Conservation (phyloP, 37 sponge, comb jelly and placozoan genomes). For the Geodia barretti region DNA sequence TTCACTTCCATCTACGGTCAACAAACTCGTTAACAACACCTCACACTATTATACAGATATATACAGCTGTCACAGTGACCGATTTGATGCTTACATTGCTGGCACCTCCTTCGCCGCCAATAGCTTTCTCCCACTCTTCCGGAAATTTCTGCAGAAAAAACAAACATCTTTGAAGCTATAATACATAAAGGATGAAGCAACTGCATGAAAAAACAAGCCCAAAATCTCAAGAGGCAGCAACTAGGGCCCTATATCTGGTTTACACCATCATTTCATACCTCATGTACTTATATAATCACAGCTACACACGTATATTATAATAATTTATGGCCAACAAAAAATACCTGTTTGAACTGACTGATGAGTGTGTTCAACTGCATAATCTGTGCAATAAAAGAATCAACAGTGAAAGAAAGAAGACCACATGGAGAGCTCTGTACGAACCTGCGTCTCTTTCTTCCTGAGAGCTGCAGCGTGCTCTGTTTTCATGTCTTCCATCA, state of each 20-base stretch:
- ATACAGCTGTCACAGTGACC: not conserved
- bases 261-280: not conserved
- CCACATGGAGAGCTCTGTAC: not conserved
- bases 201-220: too few relatives aligned
- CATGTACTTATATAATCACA: not conserved
- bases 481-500: slow-evolving; percentile 58
- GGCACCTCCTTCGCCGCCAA: slow-evolving; percentile 24
- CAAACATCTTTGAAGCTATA: not conserved
- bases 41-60: not conserved
- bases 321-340: not conserved
- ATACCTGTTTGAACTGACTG: slow-evolving; percentile 66
- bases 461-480: slow-evolving; percentile 53
- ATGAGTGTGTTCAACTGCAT: slow-evolving; percentile 62
- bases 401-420: not conserved
- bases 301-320: not conserved
- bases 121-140: slow-evolving; percentile 63
- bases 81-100: not conserved
- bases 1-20: not conserved
- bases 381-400: slow-evolving; percentile 24
- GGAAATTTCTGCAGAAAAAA: slow-evolving; percentile 43
- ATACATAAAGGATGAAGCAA: too few relatives aligned
- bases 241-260: too few relatives aligned
- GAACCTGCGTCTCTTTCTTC: slow-evolving; percentile 59
- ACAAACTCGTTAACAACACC: not conserved
- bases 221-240: too few relatives aligned